Evolutionary conservation across 2,888 invertebrate genomes (phyloP), one percentile per base, ranked within the genome.

Genomic region (Chrysina gloriosa): DNA sequence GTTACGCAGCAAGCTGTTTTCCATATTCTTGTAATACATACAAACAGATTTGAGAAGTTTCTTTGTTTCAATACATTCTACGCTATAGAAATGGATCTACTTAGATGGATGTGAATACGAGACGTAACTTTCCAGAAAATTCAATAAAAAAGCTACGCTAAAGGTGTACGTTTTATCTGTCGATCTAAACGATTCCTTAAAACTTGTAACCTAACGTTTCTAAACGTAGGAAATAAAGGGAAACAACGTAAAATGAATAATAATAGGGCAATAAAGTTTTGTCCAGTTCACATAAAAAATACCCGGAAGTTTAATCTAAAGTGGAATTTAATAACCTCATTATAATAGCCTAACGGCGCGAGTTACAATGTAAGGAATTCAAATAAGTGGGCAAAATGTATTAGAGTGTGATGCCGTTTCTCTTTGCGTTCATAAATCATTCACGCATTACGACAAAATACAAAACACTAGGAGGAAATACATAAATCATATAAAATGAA

Each of bases 221-320:
- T 58, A 54, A 58, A 58, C 39, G 39, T 39, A 58, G 23, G 39
- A 23, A 54, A 58, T 58, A 39, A 39, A 23, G 23, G 58, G 39
- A 39, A 36, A 36, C 39, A 58, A 39, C 58, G 39, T 23, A 39
- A 58, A 58, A 58, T 58, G 58, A 58, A 58, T 58, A 58, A 58
- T 58, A 58, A 58, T 58, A 58, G 58, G 27, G 58, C 39, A 58
- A 58, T 58, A 58, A 58, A 58, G 58, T 58, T 58, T 58, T 58
- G 58, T 58, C 58, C 58, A 58, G 42, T 58, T 58, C 58, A 58
- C 58, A 58, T 58, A 58, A 58, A 58, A 58, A 58, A 58, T 58
- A 58, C 58, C 58, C 58, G 58, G 58, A 58, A 58, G 58, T 58
- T 42, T 58, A 58, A 58, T 58, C 58, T 58, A 39, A 58, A 58